Percentiles rank a stretch among this genome's conserved stretches.
These are phyloP conservation scores for Pachypsylla venusta DNA, from an alignment of 1,140 invertebrate species.

Conservation along the genomic window DNA sequence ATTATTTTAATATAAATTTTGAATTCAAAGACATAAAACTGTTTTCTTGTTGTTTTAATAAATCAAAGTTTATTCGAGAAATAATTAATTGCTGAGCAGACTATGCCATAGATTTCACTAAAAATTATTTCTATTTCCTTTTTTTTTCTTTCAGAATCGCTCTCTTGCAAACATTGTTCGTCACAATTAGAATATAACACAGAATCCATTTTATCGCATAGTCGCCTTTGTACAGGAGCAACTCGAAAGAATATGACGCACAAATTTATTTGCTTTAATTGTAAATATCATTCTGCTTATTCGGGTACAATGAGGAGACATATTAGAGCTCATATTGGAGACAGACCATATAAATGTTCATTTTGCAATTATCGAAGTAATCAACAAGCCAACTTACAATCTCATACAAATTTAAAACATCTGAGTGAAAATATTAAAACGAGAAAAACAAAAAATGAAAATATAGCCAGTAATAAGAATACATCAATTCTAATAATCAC, in stretches of 20 bases:
- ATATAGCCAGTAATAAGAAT: too few relatives aligned
- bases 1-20: too few relatives aligned
- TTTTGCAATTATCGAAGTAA: background rate
- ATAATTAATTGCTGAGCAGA: too few relatives aligned
- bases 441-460: too few relatives aligned
- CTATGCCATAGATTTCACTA: too few relatives aligned
- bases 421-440: too few relatives aligned
- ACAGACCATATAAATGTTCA: background rate
- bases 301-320: background rate
- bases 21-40: too few relatives aligned
- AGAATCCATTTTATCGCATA: background rate
- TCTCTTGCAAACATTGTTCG: background rate
- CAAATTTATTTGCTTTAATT: background rate
- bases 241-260: background rate
- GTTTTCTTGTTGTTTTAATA: too few relatives aligned
- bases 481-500: too few relatives aligned
- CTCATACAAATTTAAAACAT: background rate
- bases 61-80: too few relatives aligned
- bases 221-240: background rate
- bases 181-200: background rate
- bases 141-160: background rate
- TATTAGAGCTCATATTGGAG: constrained; percentile 7
- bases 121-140: background rate
- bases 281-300: background rate
- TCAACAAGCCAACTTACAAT: background rate